Base-by-base conservation (phyloP, 2,113 vertebrate species). In the Ammodytes marinus region DNA sequence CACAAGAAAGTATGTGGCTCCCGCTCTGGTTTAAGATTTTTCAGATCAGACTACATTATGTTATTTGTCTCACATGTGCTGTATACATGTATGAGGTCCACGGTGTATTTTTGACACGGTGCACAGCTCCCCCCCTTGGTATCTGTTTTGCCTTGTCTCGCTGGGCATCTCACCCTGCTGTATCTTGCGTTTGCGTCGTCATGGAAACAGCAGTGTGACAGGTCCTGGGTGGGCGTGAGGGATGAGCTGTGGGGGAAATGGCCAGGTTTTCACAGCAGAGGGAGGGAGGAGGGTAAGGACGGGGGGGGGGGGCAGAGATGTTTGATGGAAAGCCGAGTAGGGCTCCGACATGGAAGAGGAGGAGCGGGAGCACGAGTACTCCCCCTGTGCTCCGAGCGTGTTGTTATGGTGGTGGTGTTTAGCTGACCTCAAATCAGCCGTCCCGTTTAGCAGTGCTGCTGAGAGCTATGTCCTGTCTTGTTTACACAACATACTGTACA, bases 191-290 rank as follows among this genome's bases (percentile, higher is more conserved):
- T 93, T 73, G 87, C 59, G 93, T 94, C 76, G 93, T 91, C 93
- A 95, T 93, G 94, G 94, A 90, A 95, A 95, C 94, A 93, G 90
- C 74, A 66, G 69, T 89, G 90, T 94, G 94, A 94, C 90, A 90
- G 93, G 90, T 93, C 92, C 87, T 88, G 84, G 91, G 94, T 94
- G 89, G 90, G 91, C 88, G 88, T 94, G 93, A 94, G 89, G 88
- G 91, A 95, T 93, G 93, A 94, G 93, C 90, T 88, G 90, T 86
- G 91, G 91, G 27, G 92, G 89, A 93, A 93, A 93, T 93, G 93
- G 92, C 91, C 85, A 87, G 92, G 87, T 86, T 93, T 93, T 89
- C 82, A 86, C 86, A 88, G 88, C 84, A 39, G 50, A 71, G 85
- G 71, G 69, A 66, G 79, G 59, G 84, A 46, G 59, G 80, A 47